phyloP scores from a whole-genome alignment of 2,113 vertebrate species.

The Eulemur rufifrons region DNA sequence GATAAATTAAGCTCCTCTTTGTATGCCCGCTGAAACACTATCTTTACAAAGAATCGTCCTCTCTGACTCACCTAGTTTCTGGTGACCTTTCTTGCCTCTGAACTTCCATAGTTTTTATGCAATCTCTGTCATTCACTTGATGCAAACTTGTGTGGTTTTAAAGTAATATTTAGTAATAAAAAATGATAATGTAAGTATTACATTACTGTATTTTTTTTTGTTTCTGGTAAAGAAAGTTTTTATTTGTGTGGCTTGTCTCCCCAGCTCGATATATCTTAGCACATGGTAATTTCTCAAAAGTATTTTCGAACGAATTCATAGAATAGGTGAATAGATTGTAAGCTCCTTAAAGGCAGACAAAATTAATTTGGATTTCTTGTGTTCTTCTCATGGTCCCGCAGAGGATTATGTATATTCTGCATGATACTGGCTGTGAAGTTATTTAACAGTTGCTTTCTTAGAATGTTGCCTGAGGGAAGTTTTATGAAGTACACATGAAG shows the following conservation, averaged over 20 bases:
- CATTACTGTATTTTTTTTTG: not conserved
- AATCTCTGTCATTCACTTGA: not conserved
- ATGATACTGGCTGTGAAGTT: not conserved
- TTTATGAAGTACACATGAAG: not conserved
- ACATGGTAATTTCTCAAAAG: not conserved
- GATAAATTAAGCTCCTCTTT: not conserved
- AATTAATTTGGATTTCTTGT: not conserved
- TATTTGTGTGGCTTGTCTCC: not conserved
- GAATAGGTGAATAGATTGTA: not conserved
- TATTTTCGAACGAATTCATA: not conserved
- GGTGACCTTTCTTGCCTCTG: not conserved
- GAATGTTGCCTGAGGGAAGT: not conserved
- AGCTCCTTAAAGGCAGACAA: not conserved
- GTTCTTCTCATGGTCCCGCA: not conserved
- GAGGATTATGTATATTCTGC: not conserved
- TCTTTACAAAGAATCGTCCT: not conserved
- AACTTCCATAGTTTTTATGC: not conserved
- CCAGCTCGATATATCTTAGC: not conserved
- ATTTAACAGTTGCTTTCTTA: not conserved
- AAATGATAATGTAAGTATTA: not conserved
- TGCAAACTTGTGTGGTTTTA: not conserved
- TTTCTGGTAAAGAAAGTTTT: not conserved
- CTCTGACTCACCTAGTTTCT: not conserved
- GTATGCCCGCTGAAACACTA: not conserved
- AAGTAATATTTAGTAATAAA: conserved; percentile 11